These are phyloP conservation scores for Dicyrtoma fusca DNA, from an alignment of 2,888 invertebrate species.

Conservation along the genomic window DNA sequence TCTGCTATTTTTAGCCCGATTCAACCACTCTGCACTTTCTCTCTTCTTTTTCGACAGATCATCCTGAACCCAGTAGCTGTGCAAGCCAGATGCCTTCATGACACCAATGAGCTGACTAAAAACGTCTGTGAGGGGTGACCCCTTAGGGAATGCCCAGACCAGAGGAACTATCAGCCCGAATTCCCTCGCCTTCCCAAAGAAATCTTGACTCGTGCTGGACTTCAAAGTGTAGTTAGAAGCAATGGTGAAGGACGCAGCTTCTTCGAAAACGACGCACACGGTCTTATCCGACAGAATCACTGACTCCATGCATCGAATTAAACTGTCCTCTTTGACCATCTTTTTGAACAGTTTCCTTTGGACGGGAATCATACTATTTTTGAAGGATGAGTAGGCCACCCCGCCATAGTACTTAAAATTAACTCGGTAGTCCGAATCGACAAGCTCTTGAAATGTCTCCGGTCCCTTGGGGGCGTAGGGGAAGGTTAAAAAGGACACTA, in stretches of 20 bases:
- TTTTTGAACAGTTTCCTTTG: slow-evolving; percentile 26
- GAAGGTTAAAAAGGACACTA: slow-evolving; percentile 42
- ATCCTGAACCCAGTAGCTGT: slow-evolving; percentile 28
- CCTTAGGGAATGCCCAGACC: slow-evolving; percentile 41
- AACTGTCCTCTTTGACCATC: slow-evolving; percentile 28
- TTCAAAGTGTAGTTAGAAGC: slow-evolving; percentile 37
- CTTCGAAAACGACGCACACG: slow-evolving; percentile 35
- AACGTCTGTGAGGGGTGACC: slow-evolving; percentile 15
- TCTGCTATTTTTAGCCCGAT: neutral
- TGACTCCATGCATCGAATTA: slow-evolving; percentile 33
- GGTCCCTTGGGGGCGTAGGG: slow-evolving; percentile 35
- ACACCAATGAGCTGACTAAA: slow-evolving; percentile 23
- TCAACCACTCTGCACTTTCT: neutral
- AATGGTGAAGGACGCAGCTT: slow-evolving; percentile 34
- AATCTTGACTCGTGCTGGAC: neutral
- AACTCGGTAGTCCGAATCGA: slow-evolving; percentile 20
- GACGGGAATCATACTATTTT: slow-evolving; percentile 27
- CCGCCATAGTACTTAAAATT: slow-evolving; percentile 42
- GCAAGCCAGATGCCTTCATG: slow-evolving; percentile 28
- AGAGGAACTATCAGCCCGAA: slow-evolving; percentile 40
- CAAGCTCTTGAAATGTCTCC: slow-evolving; percentile 39
- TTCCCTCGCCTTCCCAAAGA: slow-evolving; percentile 36
- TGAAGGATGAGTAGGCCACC: slow-evolving; percentile 35
- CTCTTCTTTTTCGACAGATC: slow-evolving; percentile 16
- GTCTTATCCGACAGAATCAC: slow-evolving; percentile 24